Evolutionary conservation across 35 echinoderm and acorn worm species (phyloP), one percentile per base, ranked within the genome.

Genomic region (Anneissia japonica): DNA sequence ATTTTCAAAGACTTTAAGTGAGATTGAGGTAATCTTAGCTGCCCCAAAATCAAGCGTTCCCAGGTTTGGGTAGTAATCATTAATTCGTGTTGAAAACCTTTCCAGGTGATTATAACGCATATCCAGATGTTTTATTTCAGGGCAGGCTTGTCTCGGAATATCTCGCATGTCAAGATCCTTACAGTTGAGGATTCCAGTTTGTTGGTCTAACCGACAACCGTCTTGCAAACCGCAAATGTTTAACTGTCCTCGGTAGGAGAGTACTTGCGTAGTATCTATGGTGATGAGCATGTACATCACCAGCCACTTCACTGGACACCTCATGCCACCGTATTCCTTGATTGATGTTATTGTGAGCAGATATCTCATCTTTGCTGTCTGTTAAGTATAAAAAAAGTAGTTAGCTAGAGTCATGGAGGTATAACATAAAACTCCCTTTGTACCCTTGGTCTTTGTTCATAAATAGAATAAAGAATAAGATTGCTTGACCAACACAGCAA

Each of bases 51-150:
- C 0, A 31, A 79, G n/a, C 5, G 34, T 36, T 34, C 21, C 31
- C 77, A 79, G 32, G 26, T 36, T 79, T 79, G 10, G 16, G 51
- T 12, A 26, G 51, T 64, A 64, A 23, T 64, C 21, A 26, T 23
- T 2, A 26, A 64, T 64, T 23, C 1, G 51, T 16, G 51, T 64
- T 23, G 51, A 64, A 19, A 46, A 34, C n/a, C 72, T 11, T 74
- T 12, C 73, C 0, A 93, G 64, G 21, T 86, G 23, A 35, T 93
- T 93, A 11, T 77, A 78, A 19, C 92, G 77, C 3, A 93, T 30
- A 34, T 93, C 87, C 9, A 93, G 77, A 26, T 75, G 39, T 10
- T 43, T 84, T 26, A 77, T 55, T 0, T 73, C 76, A 72, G 36
- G 82, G 84, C 87, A 93, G 28, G 73, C 28, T 34, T 33, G 33